Evolutionary conservation across 1,140 invertebrate genomes (phyloP), one percentile per base, ranked within the genome.

Genomic region (Dryas iulia): DNA sequence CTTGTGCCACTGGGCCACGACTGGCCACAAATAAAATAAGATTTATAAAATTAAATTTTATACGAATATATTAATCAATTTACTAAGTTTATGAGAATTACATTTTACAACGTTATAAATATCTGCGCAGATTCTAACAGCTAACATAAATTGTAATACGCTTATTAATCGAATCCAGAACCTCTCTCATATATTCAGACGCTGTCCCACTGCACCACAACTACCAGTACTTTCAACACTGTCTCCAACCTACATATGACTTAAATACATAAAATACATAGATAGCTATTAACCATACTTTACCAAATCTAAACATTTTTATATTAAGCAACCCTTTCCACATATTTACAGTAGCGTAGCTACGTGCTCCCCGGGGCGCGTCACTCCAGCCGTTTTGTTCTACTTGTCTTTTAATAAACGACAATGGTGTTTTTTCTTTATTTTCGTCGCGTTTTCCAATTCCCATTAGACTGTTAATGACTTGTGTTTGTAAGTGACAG

Each of bases 401-500:
- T 73, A 75, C 70, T 73, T 72, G 66, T 58, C 65, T 66, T 81
- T 81, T 81, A 78, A 73, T 78, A 75, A 78, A 72, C 70, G 66
- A 71, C 75, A 74, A 56, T 75, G 68, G 76, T 14, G 72, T 72
- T 80, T 77, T 76, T 25, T n/a, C 21, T 74, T 82, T 75, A 77
- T 77, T 82, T 83, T 70, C 58, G 76, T 83, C 78, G 78, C 77
- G 78, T 83, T 82, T 84, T 79, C 67, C 65, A 78, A 86, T 77
- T 81, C 82, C 84, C 84, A 82, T 78, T 78, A 79, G 81, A 72
- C 24, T 60, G 56, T 72, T 87, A 84, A 84, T 83, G 78, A 83
- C 79, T 68, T 67, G 47, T 74, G 24, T 62, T 71, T 68, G 64
- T 64, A 65, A 72, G 68, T 68, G 66, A 77, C 75, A 59, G 69